Conservation (phyloP, 2,797 vertebrate species). For the Notamacropus eugenii region DNA sequence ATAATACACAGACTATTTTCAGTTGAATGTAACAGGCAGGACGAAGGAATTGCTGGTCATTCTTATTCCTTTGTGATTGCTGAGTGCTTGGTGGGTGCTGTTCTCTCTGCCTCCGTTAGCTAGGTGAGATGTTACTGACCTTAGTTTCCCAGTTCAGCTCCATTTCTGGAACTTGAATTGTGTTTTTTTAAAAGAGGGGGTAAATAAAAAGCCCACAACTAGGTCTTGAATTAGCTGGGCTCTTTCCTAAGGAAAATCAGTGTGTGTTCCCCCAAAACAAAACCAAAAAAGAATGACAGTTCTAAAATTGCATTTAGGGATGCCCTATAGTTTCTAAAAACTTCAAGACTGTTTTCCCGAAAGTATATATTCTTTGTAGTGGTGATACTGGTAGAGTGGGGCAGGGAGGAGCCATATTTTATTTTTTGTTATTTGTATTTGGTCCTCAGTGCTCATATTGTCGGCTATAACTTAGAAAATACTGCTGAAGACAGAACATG, state of each 20-base stretch:
- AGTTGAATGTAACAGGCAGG: neutral
- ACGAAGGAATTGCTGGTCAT: conserved; percentile 9
- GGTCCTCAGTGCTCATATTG: neutral
- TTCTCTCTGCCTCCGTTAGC: conserved; percentile 29
- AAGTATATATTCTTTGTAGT: conserved; percentile 25
- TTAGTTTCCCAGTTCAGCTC: conserved; percentile 40
- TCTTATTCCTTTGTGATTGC: conserved; percentile 18
- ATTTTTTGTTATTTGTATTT: conserved; percentile 40
- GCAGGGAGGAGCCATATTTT: neutral
- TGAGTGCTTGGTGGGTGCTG: neutral
- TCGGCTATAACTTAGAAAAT: neutral
- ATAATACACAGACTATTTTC: neutral
- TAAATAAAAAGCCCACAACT: conserved; percentile 33
- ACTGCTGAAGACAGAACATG: neutral
- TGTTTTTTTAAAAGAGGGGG: conserved; percentile 7
- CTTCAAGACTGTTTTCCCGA: conserved; percentile 30
- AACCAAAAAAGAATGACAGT: neutral
- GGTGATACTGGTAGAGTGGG: neutral
- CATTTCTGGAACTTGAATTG: conserved; percentile 30
- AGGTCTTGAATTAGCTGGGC: conserved; percentile 40
- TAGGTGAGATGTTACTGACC: conserved; percentile 46
- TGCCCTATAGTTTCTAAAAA: conserved; percentile 40
- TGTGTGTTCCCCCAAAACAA: neutral
- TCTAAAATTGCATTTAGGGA: conserved; percentile 42
- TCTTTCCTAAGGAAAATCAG: conserved; percentile 36